Evolutionary conservation across 1,140 invertebrate species (phyloP).

Genomic region (Drosophila rhopaloa): DNA sequence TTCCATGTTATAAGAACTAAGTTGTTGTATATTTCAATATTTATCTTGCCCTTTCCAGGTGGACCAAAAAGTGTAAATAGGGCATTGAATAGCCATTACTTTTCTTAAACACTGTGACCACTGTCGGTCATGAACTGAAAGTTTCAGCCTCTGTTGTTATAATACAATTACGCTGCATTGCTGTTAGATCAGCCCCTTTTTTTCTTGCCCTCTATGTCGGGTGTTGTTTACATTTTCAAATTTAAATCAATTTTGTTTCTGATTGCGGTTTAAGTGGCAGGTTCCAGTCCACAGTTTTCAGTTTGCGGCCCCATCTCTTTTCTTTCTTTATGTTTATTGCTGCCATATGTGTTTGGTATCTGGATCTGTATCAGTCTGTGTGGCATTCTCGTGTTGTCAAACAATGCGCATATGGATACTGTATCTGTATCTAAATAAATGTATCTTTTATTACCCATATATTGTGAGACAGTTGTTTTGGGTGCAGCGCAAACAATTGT

Average conservation of each 20-base stretch:
- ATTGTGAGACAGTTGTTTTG: conserved; percentile 52
- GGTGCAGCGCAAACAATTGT: conserved; percentile 52
- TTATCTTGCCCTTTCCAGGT: background rate
- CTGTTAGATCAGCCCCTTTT: conserved; percentile 15
- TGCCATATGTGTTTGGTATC: conserved; percentile 53
- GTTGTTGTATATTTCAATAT: background rate
- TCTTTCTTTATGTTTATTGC: conserved; percentile 58
- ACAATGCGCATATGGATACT: conserved; percentile 44
- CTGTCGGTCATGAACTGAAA: conserved; percentile 16
- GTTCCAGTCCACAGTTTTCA: conserved; percentile 39
- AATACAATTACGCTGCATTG: conserved; percentile 31
- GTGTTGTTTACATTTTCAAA: conserved; percentile 69
- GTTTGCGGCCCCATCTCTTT: conserved; percentile 34
- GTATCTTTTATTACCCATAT: conserved; percentile 64
- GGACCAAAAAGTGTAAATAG: background rate
- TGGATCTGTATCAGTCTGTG: conserved; percentile 25
- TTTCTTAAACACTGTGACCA: background rate
- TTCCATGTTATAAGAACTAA: no score
- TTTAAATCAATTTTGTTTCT: conserved; percentile 76
- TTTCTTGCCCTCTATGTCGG: background rate
- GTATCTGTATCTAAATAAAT: conserved; percentile 52
- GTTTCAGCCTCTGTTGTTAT: conserved; percentile 4
- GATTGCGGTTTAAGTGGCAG: conserved; percentile 77
- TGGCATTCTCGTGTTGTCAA: conserved; percentile 43
- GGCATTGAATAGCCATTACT: background rate